Evolutionary conservation across 2,888 invertebrate genomes (phyloP), one percentile per base, ranked within the genome.

Genomic region (Mongoloraphidia duomilia): DNA sequence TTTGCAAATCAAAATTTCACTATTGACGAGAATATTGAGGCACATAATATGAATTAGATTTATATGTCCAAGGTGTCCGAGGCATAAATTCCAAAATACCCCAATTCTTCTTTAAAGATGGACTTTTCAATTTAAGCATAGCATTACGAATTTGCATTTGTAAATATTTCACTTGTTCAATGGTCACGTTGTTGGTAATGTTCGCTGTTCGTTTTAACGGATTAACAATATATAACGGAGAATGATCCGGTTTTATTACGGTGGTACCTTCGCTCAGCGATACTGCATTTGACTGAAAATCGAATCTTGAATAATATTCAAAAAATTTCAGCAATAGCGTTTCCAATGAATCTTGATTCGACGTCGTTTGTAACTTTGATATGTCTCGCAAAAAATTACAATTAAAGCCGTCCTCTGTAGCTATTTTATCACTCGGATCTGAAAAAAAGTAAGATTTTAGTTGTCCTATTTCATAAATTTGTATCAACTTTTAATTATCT

Each of bases 171-270:
- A 83, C 71, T 65, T 91, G 89, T 50, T 81, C 80, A 4, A 69
- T 61, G 50, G 79, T 85, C 0, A 94, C 84, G 62, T 93, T 94
- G 67, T 84, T 82, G 60, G 86, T 84, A 0, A 93, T 90, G 65
- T 94, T 94, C 26, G 90, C 65, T 0, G 76, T 66, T 50, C 75
- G 72, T 62, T 92, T 88, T 37, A 93, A 61, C 0, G 93, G 93
- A 69, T 94, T 94, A 8, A 84, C 77, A 55, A 93, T 84, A 59
- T 87, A 87, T 48, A 94, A 58, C 0, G 90, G 76, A 4, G 78
- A 72, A 39, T 75, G 68, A 57, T 83, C 84, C 0, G 84, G 82
- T 64, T 92, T 93, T 11, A 72, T 59, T 4, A 84, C 65, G 0
- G 74, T 54, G 1, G 60, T 62, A 0, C 83, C 89, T 55, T 80